These are phyloP conservation scores for Scaeva pyrastri DNA, from an alignment of 2,888 invertebrate species.

Conservation along the genomic window DNA sequence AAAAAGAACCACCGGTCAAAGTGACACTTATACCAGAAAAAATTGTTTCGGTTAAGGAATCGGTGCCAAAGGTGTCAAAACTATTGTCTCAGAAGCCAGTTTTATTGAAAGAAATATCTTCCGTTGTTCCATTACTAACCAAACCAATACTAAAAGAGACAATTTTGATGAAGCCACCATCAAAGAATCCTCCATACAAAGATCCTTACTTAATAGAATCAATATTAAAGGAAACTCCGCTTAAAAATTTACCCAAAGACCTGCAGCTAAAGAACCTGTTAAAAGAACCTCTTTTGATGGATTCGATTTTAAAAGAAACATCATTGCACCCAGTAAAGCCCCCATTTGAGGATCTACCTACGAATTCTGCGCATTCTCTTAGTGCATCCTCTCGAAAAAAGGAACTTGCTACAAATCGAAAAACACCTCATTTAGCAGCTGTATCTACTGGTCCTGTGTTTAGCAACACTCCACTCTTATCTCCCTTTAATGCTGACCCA, in stretches of 20 bases:
- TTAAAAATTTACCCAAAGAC: background rate
- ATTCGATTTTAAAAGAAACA: background rate
- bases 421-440: background rate
- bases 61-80: background rate
- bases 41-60: background rate
- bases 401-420: background rate
- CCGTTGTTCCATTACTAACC: background rate
- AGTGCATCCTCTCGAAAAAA: background rate
- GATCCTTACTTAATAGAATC: constrained; percentile 3
- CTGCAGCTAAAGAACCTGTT: background rate
- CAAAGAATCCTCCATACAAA: background rate
- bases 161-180: background rate
- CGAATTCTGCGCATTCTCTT: background rate
- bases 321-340: background rate
- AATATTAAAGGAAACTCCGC: background rate
- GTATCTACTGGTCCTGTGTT: background rate
- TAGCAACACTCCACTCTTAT: background rate
- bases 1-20: background rate
- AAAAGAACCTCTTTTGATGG: background rate
- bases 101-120: background rate
- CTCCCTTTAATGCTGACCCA: background rate
- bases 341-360: background rate
- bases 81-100: background rate
- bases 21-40: constrained; percentile 2
- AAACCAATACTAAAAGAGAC: background rate